Evolutionary conservation across 2,888 invertebrate genomes (phyloP).

Genomic region (Cataglyphis livida): DNA sequence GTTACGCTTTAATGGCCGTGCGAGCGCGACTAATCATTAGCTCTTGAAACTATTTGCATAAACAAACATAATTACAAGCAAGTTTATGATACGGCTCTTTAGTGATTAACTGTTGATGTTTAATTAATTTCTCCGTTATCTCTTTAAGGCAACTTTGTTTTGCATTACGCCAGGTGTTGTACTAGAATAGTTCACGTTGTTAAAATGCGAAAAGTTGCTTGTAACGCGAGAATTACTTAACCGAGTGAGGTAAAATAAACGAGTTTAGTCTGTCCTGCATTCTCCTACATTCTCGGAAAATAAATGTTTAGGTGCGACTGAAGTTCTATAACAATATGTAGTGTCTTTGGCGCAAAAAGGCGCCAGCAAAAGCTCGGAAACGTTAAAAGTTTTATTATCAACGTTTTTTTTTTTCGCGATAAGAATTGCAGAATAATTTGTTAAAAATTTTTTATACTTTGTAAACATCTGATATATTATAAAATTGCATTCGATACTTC

Average conservation of each 20-base stretch:
- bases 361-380: not conserved
- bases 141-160: not conserved
- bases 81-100: not conserved
- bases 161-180: not conserved
- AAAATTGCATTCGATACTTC: not conserved
- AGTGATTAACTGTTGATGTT: constrained; percentile 16
- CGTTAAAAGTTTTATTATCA: not conserved
- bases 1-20: not conserved
- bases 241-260: constrained; percentile 9
- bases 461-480: not conserved
- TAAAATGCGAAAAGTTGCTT: constrained; percentile 37
- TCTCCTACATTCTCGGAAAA: not conserved
- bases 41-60: not conserved
- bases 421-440: not conserved
- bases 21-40: not conserved
- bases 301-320: constrained; percentile 12
- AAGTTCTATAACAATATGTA: not conserved
- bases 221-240: constrained; percentile 34
- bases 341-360: not conserved
- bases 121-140: constrained; percentile 21
- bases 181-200: constrained; percentile 20
- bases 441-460: not conserved
- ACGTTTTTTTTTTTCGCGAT: not conserved
- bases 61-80: not conserved
- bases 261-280: constrained; percentile 23